Conservation (phyloP, 2,113 vertebrate genomes). For the Phaethornis superciliosus region DNA sequence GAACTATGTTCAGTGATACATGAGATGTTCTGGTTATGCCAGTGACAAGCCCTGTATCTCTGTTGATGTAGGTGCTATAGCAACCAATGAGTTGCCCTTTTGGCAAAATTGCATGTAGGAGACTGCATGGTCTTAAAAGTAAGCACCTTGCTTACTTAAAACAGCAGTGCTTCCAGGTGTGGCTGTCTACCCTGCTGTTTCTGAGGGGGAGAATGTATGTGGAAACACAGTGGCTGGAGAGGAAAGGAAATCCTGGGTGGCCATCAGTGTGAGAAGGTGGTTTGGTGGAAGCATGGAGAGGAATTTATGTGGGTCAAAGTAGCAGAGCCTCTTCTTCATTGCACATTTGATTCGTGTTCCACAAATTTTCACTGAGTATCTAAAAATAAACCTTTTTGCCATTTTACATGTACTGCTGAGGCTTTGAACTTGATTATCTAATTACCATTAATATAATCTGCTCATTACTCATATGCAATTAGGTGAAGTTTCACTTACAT, state of each 20-base stretch:
- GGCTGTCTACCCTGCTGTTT: neutral
- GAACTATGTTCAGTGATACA: no score
- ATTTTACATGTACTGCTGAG: neutral
- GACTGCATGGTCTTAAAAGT: neutral
- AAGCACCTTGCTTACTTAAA: neutral
- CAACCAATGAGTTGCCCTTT: neutral
- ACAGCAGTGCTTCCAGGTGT: neutral
- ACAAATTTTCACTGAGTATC: neutral
- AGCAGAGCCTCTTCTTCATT: neutral
- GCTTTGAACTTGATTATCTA: slow-evolving; percentile 43
- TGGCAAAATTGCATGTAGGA: neutral
- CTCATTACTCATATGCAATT: neutral
- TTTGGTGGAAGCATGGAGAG: neutral
- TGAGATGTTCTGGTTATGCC: neutral
- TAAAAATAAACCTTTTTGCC: slow-evolving; percentile 33
- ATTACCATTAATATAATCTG: slow-evolving; percentile 19
- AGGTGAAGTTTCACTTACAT: neutral
- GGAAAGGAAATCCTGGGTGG: neutral
- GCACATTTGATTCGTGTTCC: neutral
- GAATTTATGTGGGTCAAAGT: neutral
- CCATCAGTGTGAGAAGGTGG: neutral
- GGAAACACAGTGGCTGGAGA: neutral
- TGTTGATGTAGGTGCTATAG: neutral
- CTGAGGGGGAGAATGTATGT: neutral
- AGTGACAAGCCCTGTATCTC: neutral